These are phyloP conservation scores for Brachirus orientalis DNA, from an alignment of 2,113 vertebrate genomes.

Conservation along the genomic window DNA sequence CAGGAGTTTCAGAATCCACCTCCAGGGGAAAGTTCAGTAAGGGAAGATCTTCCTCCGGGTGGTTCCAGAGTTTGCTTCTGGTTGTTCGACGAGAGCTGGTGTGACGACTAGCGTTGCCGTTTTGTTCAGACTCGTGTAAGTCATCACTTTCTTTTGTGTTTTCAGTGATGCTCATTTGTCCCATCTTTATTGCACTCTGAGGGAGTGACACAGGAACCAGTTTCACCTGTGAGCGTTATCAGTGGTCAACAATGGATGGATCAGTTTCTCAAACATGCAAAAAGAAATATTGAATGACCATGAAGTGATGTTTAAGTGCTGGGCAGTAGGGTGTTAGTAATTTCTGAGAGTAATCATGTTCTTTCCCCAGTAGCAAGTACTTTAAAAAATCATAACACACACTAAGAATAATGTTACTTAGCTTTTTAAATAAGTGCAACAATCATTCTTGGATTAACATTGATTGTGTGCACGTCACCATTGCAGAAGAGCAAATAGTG, in stretches of 20 bases:
- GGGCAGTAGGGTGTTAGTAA: too few species aligned
- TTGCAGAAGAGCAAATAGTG: too few species aligned
- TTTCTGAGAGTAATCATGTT: too few species aligned
- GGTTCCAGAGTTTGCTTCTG: constrained; percentile 73
- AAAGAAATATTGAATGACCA: too few species aligned
- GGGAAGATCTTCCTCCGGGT: constrained; percentile 64
- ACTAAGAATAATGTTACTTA: too few species aligned
- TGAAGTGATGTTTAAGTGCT: too few species aligned
- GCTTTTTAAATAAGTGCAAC: too few species aligned
- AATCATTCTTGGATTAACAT: too few species aligned
- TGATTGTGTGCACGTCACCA: too few species aligned
- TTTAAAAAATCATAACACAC: too few species aligned
- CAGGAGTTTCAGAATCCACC: constrained; percentile 65
- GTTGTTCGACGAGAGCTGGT: constrained; percentile 46
- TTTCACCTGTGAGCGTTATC: constrained; percentile 44
- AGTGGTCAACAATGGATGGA: constrained; percentile 18
- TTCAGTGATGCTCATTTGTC: constrained; percentile 35
- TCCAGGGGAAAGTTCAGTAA: constrained; percentile 68
- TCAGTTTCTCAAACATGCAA: too few species aligned
- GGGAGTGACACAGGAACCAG: constrained; percentile 64
- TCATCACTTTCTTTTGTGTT: constrained; percentile 22
- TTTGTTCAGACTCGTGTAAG: background rate
- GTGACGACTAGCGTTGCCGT: constrained; percentile 24
- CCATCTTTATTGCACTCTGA: constrained; percentile 75
- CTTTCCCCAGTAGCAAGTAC: too few species aligned